Conservation (phyloP, 2,797 vertebrate genomes). For the Telmatherina bonti region DNA sequence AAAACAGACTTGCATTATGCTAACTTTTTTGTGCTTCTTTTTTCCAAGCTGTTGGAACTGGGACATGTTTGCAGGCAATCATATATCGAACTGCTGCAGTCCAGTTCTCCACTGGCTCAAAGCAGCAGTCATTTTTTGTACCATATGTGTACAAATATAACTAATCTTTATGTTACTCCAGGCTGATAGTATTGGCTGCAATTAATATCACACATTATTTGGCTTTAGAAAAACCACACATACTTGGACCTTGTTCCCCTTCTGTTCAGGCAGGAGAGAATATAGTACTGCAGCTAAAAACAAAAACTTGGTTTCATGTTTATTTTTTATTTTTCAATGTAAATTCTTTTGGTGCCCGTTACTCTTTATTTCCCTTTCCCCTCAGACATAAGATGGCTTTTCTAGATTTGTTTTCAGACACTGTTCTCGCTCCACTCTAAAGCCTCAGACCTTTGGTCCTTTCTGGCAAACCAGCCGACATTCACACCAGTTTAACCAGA, state of each 20-base stretch:
- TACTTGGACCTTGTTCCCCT: background rate
- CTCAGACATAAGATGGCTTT: background rate
- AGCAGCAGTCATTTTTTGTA: conserved; percentile 9
- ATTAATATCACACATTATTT: background rate
- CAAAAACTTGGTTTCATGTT: background rate
- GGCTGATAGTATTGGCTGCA: conserved; percentile 7
- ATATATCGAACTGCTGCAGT: conserved; percentile 7
- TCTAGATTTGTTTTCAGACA: background rate
- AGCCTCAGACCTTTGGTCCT: too few relatives aligned
- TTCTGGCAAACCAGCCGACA: too few relatives aligned
- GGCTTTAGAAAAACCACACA: background rate
- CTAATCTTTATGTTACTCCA: conserved; percentile 7
- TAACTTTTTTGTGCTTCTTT: conserved; percentile 4
- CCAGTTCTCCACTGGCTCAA: conserved; percentile 9
- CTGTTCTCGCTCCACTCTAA: too few relatives aligned
- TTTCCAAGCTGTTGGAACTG: too few relatives aligned
- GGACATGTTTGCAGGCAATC: conserved; percentile 10
- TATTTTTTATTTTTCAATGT: background rate
- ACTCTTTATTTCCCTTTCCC: background rate
- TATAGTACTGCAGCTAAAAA: background rate
- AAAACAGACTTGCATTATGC: conserved; percentile 3
- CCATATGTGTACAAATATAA: conserved; percentile 18
- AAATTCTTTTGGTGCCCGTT: background rate
- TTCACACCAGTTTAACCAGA: too few relatives aligned
- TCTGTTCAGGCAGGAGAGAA: background rate